Conservation (phyloP, 2,797 vertebrate species). For the Notoglanidium macrostoma region DNA sequence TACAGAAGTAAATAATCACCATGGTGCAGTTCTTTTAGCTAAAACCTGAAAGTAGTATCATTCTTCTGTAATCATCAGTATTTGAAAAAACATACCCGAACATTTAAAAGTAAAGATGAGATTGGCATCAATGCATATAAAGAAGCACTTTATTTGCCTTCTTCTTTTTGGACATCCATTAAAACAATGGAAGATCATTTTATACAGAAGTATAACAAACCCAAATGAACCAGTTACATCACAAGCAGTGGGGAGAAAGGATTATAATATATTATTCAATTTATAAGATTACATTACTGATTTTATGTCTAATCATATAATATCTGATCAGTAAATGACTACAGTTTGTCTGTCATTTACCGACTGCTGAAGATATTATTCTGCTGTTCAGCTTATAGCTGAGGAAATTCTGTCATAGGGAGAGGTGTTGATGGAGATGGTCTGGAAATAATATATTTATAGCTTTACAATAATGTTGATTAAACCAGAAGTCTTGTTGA, state of each 20-base stretch:
- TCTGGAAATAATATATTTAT: background rate
- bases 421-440: background rate
- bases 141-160: background rate
- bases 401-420: conserved; percentile 1
- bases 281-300: background rate
- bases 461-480: background rate
- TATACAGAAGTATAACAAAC: background rate
- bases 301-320: conserved; percentile 7
- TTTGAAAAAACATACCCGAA: background rate
- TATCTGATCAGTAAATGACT: background rate
- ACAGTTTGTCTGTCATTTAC: background rate
- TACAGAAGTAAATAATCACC: background rate
- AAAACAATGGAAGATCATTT: background rate
- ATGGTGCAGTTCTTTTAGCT: background rate
- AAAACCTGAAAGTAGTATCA: background rate
- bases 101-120: background rate
- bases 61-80: background rate
- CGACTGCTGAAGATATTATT: background rate
- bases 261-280: background rate
- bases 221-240: background rate
- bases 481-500: background rate
- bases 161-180: background rate
- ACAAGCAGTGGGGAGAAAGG: background rate
- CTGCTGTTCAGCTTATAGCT: background rate
- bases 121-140: background rate